These are phyloP conservation scores for Aix galericulata DNA, from an alignment of 2,113 vertebrate species.

Conservation along the genomic window DNA sequence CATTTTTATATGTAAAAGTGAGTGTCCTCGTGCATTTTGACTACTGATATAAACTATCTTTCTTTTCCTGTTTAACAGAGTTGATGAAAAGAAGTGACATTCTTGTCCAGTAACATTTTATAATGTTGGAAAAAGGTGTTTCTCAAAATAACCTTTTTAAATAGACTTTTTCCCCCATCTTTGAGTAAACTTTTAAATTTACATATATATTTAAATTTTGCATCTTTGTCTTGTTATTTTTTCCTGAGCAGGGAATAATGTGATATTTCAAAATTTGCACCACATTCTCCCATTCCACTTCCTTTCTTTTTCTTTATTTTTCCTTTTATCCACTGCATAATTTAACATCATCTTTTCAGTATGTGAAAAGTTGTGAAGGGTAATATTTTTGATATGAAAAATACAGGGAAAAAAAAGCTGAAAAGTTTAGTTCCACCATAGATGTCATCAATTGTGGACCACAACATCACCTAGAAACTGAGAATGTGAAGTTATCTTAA, in stretches of 20 bases:
- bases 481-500: background rate
- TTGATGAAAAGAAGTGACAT: background rate
- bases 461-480: background rate
- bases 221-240: background rate
- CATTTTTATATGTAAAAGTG: background rate
- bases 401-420: background rate
- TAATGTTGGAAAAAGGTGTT: background rate
- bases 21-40: background rate
- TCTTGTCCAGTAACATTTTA: background rate
- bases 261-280: background rate
- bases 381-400: background rate
- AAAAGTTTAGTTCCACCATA: background rate
- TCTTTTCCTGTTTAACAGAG: background rate
- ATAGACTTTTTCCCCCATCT: accelerated
- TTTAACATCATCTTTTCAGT: background rate
- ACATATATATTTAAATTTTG: background rate
- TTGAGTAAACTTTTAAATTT: background rate
- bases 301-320: background rate
- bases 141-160: background rate
- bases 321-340: background rate
- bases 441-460: background rate
- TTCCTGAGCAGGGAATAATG: background rate
- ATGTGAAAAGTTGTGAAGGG: background rate
- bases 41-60: background rate
- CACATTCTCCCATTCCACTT: background rate